A percentile compares a stretch with the other conserved stretches of the same genome.
Evolutionary conservation across 2,113 vertebrate genomes (phyloP).

Genomic region (Mellivora capensis): DNA sequence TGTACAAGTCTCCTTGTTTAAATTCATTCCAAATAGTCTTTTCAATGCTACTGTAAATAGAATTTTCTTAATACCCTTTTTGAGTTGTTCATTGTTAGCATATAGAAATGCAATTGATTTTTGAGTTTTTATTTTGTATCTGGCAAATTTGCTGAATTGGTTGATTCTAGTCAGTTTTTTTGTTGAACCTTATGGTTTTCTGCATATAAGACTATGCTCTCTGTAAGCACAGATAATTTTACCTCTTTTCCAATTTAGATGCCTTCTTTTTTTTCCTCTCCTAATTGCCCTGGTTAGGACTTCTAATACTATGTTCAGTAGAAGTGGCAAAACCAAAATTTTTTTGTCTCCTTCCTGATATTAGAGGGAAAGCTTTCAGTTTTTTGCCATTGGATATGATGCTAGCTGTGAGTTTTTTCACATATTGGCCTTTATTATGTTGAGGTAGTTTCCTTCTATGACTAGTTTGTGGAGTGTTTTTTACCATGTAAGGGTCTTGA

Average conservation of each 20-base stretch:
- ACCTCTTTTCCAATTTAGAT: background rate
- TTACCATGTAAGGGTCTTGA: background rate
- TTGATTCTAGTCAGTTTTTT: background rate
- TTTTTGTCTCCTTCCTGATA: background rate
- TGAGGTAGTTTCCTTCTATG: background rate
- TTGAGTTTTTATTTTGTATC: background rate
- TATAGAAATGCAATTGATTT: background rate
- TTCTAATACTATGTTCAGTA: background rate
- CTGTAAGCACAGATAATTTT: background rate
- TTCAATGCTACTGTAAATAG: background rate
- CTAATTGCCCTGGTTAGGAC: background rate
- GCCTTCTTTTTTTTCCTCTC: background rate
- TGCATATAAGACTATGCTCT: background rate
- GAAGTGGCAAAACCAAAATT: background rate
- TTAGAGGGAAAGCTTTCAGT: background rate
- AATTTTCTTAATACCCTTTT: background rate
- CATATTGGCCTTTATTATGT: background rate
- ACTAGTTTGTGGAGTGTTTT: background rate
- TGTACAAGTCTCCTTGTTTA: background rate
- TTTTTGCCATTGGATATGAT: background rate
- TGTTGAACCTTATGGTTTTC: background rate
- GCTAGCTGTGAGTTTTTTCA: background rate
- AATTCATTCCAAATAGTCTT: background rate
- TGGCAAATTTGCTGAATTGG: background rate
- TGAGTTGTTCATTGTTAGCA: background rate